phyloP scores from a whole-genome alignment of 1,140 invertebrate genomes.

The Habropoda laboriosa region DNA sequence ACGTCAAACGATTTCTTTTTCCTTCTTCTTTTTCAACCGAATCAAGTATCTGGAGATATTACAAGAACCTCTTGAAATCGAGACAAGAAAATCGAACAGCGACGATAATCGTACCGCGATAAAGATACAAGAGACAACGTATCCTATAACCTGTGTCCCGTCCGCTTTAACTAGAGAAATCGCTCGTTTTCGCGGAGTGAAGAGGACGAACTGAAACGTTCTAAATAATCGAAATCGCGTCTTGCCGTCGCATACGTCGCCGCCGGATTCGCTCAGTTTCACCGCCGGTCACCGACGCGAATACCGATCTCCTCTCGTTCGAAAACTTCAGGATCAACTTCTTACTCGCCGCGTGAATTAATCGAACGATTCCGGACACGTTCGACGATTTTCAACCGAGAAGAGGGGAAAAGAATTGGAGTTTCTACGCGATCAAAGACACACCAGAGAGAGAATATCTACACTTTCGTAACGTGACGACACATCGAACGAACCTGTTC shows the following conservation, averaged over 20 bases:
- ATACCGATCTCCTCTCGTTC: too few relatives aligned
- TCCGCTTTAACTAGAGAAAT: not conserved
- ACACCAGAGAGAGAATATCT: not conserved
- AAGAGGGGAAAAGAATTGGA: not conserved
- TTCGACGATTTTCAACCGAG: not conserved
- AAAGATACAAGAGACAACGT: not conserved
- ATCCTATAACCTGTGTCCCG: not conserved
- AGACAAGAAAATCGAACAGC: too few relatives aligned
- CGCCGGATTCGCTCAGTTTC: slow-evolving; percentile 8
- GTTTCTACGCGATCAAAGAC: not conserved
- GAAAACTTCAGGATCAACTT: not conserved
- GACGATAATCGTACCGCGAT: not conserved
- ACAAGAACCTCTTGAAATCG: not conserved
- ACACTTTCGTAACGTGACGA: not conserved
- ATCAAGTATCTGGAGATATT: too few relatives aligned
- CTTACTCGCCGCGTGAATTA: not conserved
- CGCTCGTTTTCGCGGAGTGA: not conserved
- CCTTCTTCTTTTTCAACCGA: too few relatives aligned
- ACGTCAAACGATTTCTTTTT: too few relatives aligned
- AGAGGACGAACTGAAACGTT: not conserved
- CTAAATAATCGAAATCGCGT: not conserved
- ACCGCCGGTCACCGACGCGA: not conserved
- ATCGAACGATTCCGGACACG: not conserved
- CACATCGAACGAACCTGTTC: not conserved
- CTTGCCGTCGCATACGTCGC: not conserved